These are phyloP conservation scores for Danio rerio DNA, from an alignment of 2,113 vertebrate species.

Conservation along the genomic window DNA sequence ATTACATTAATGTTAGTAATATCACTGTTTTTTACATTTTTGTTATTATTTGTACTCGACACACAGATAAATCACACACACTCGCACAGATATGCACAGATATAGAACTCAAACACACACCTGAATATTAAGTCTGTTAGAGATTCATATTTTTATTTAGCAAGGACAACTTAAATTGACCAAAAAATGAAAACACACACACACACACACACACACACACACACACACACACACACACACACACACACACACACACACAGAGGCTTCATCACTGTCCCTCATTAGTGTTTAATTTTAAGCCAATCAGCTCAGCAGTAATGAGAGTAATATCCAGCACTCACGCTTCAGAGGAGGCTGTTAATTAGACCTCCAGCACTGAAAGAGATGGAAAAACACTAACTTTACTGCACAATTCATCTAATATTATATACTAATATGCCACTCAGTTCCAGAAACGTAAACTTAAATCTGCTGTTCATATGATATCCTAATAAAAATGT, in stretches of 20 bases:
- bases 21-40: too few species aligned
- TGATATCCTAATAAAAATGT: too few species aligned
- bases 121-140: too few species aligned
- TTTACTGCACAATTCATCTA: not conserved
- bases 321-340: not conserved
- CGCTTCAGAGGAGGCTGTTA: not conserved
- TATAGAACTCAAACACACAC: too few species aligned
- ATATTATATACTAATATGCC: not conserved
- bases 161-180: too few species aligned
- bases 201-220: too few species aligned
- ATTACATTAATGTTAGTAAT: too few species aligned
- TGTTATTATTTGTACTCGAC: too few species aligned
- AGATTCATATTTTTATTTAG: too few species aligned
- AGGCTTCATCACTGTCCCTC: not conserved
- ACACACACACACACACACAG: not conserved
- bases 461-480: not conserved
- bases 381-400: not conserved
- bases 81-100: too few species aligned
- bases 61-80: too few species aligned
- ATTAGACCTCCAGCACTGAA: not conserved
- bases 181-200: too few species aligned
- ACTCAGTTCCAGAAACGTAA: not conserved
- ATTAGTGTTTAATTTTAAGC: not conserved
- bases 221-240: not conserved
- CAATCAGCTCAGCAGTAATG: constrained; percentile 1